Conservation (phyloP, 2,888 invertebrate genomes). For the Tryphoninae sp. region DNA sequence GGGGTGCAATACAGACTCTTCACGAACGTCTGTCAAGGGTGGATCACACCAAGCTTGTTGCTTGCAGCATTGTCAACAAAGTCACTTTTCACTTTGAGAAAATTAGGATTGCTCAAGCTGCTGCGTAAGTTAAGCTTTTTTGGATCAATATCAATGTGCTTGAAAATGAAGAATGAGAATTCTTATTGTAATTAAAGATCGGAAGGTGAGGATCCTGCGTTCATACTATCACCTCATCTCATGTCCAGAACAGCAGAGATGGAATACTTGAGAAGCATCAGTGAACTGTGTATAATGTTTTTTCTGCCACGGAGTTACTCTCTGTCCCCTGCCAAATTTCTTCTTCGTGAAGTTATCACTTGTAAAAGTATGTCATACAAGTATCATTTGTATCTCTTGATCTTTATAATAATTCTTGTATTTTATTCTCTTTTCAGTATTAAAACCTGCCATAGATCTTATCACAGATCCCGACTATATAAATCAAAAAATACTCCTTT, state of each 20-base stretch:
- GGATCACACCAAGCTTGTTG: slow-evolving; percentile 91
- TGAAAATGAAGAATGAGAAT: slow-evolving; percentile 24
- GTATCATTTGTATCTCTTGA: too few species aligned
- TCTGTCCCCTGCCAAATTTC: slow-evolving; percentile 88
- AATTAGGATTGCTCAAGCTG: slow-evolving; percentile 89
- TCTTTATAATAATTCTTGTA: not conserved
- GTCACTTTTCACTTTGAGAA: slow-evolving; percentile 93
- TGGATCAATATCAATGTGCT: not conserved
- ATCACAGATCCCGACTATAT: slow-evolving; percentile 95
- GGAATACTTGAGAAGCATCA: slow-evolving; percentile 90
- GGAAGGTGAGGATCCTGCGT: slow-evolving; percentile 84
- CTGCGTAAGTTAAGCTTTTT: slow-evolving; percentile 85
- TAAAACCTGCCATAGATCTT: slow-evolving; percentile 91
- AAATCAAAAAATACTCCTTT: slow-evolving; percentile 92
- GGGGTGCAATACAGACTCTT: slow-evolving; percentile 90
- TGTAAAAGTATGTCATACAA: slow-evolving; percentile 86
- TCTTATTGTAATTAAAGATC: slow-evolving; percentile 69
- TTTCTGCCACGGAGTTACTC: slow-evolving; percentile 92
- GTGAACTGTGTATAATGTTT: slow-evolving; percentile 91
- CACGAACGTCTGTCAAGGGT: slow-evolving; percentile 88
- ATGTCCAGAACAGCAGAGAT: slow-evolving; percentile 88
- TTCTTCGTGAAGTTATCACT: slow-evolving; percentile 91
- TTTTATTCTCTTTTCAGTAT: slow-evolving; percentile 83
- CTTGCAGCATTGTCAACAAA: slow-evolving; percentile 90
- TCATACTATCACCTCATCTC: slow-evolving; percentile 89